phyloP scores from a whole-genome alignment of 2,113 vertebrate genomes.

The Corydoras maculifer region DNA sequence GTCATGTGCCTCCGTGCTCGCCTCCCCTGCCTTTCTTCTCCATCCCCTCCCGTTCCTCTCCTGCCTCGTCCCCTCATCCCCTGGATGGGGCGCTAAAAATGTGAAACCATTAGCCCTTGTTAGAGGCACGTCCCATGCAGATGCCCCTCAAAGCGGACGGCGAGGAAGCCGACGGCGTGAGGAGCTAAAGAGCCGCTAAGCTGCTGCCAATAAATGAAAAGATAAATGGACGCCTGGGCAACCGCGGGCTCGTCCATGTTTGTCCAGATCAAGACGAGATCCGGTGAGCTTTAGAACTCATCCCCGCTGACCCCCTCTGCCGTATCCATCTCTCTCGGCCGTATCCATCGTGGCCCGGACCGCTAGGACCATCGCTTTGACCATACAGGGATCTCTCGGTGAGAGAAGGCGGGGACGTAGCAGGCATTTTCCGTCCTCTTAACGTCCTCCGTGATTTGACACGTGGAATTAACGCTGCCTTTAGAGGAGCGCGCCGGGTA shows the following conservation, averaged over 20 bases:
- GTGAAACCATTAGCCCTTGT: constrained; percentile 78
- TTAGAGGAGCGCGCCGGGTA: not conserved
- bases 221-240: constrained; percentile 90
- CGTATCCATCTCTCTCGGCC: constrained; percentile 36
- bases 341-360: too few relatives aligned
- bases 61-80: constrained; percentile 43
- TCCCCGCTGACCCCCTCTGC: constrained; percentile 69
- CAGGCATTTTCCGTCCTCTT: constrained; percentile 13
- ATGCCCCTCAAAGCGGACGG: constrained; percentile 74
- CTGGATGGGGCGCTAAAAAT: constrained; percentile 74
- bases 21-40: constrained; percentile 42
- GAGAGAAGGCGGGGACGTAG: too few relatives aligned
- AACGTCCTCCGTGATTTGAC: constrained; percentile 9
- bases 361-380: not conserved
- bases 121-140: constrained; percentile 76
- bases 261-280: constrained; percentile 90
- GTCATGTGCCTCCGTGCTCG: constrained; percentile 72
- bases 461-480: too few relatives aligned
- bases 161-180: constrained; percentile 70
- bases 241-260: constrained; percentile 69
- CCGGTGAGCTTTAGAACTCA: constrained; percentile 81
- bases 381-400: constrained; percentile 2
- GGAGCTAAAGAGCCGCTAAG: constrained; percentile 83
- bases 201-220: constrained; percentile 88
- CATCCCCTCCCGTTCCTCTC: constrained; percentile 9